These are phyloP conservation scores for Metacarcinus magister DNA, from an alignment of 2,888 invertebrate genomes.

Conservation along the genomic window DNA sequence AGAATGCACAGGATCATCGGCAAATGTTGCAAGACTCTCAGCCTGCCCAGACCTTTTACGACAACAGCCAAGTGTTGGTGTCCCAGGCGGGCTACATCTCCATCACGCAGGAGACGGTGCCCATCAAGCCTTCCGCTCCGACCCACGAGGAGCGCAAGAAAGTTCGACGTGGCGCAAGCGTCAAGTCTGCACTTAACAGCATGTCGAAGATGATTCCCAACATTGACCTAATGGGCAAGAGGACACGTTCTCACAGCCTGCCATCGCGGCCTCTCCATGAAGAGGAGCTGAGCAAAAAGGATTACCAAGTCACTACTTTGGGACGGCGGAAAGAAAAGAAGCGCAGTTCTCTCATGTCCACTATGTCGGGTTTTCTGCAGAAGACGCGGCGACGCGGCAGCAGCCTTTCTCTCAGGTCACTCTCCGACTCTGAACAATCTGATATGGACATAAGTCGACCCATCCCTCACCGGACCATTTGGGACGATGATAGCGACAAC, in stretches of 20 bases:
- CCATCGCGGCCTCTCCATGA: constrained; percentile 85
- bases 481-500: constrained; percentile 78
- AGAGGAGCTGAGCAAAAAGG: constrained; percentile 68
- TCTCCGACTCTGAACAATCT: constrained; percentile 91
- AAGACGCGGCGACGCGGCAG: constrained; percentile 90
- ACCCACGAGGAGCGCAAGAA: constrained; percentile 80
- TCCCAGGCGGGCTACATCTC: constrained; percentile 92
- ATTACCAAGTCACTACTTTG: constrained; percentile 73
- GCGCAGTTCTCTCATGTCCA: constrained; percentile 92
- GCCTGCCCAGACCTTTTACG: constrained; percentile 85
- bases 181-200: constrained; percentile 92
- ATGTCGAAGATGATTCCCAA: constrained; percentile 93
- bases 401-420: constrained; percentile 86
- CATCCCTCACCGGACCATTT: constrained; percentile 75
- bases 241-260: constrained; percentile 92
- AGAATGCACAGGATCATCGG: constrained; percentile 73
- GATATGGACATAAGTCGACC: constrained; percentile 83
- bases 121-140: constrained; percentile 66
- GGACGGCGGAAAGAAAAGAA: constrained; percentile 88
- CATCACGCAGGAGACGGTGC: constrained; percentile 87
- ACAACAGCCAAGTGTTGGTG: constrained; percentile 88
- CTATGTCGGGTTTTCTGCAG: constrained; percentile 93
- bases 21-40: constrained; percentile 74
- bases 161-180: constrained; percentile 85
- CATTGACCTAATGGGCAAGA: constrained; percentile 88